Conservation (phyloP, 1,140 invertebrate species). For the Drosophila hydei region DNA sequence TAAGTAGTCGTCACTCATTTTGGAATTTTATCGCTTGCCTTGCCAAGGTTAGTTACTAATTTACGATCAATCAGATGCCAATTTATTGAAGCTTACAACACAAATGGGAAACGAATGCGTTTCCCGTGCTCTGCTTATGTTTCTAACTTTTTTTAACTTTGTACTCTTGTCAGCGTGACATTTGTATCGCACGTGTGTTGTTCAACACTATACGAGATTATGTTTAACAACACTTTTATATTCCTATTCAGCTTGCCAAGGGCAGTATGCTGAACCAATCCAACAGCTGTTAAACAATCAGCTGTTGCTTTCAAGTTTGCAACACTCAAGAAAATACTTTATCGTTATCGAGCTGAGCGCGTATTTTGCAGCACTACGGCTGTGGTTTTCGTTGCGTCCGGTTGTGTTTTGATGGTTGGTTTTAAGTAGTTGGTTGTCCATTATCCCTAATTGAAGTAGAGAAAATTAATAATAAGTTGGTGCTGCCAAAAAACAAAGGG, state of each 20-base stretch:
- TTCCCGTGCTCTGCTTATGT: constrained; percentile 48
- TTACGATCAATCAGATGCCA: constrained; percentile 50
- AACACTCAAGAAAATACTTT: background rate
- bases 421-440: constrained; percentile 24
- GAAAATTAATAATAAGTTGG: constrained; percentile 34
- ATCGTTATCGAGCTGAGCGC: constrained; percentile 29
- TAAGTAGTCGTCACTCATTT: constrained; percentile 83
- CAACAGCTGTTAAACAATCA: constrained; percentile 24
- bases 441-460: constrained; percentile 38
- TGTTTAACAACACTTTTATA: constrained; percentile 29
- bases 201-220: constrained; percentile 26
- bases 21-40: constrained; percentile 63
- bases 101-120: constrained; percentile 45
- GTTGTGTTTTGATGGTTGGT: constrained; percentile 50
- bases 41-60: constrained; percentile 47
- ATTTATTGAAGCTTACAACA: constrained; percentile 45
- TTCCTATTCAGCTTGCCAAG: background rate
- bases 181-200: constrained; percentile 51
- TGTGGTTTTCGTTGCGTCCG: constrained; percentile 49
- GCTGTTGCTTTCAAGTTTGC: background rate
- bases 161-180: constrained; percentile 49
- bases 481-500: constrained; percentile 12
- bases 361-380: constrained; percentile 50
- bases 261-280: constrained; percentile 6
- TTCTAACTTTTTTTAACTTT: constrained; percentile 50